These are phyloP conservation scores for Numenius phaeopus DNA, from an alignment of 2,797 vertebrate genomes.

Conservation along the genomic window DNA sequence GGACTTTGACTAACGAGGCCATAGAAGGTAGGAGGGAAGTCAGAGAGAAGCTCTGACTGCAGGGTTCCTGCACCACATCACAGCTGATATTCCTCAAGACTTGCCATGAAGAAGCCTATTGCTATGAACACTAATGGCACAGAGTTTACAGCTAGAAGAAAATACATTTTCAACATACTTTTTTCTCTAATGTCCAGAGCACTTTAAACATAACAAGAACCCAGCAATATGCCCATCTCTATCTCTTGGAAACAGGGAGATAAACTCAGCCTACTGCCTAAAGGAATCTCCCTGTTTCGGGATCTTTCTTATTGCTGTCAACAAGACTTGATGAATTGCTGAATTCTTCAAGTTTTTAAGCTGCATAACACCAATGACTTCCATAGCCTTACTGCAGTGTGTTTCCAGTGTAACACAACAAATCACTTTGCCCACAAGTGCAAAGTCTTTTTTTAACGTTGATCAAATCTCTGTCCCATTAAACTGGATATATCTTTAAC, in stretches of 20 bases:
- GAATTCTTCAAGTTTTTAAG: background rate
- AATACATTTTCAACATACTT: background rate
- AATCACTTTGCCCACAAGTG: background rate
- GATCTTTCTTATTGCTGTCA: background rate
- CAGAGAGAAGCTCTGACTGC: background rate
- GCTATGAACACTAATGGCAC: background rate
- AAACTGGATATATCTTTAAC: background rate
- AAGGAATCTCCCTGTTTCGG: background rate
- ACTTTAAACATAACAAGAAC: background rate
- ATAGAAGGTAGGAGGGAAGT: background rate
- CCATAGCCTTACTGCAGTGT: background rate
- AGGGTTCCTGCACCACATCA: background rate
- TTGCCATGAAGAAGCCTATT: background rate
- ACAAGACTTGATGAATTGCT: background rate
- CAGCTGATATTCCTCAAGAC: background rate
- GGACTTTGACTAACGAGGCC: background rate
- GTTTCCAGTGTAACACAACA: background rate
- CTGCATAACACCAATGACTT: background rate
- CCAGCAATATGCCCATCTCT: fast-evolving
- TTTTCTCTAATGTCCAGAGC: background rate
- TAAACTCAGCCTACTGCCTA: background rate
- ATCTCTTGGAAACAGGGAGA: background rate
- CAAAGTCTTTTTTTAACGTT: background rate
- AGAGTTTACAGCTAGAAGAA: background rate
- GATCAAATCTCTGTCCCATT: background rate